Conservation (phyloP, 2,113 vertebrate species). For the Vanacampus margaritifer region DNA sequence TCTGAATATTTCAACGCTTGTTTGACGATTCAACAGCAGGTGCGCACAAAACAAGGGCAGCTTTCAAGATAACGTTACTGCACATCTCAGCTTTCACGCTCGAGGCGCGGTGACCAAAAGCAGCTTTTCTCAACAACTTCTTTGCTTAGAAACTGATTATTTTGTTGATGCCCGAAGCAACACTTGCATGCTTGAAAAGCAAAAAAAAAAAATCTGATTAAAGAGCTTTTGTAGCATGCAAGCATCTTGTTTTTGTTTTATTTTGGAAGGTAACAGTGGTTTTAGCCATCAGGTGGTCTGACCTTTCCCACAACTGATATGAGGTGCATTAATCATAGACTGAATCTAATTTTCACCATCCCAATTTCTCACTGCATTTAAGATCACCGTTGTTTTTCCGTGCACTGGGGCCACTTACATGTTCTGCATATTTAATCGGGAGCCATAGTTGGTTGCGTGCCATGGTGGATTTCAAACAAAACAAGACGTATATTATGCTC, state of each 20-base stretch:
- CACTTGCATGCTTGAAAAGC: background rate
- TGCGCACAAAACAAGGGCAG: conserved; percentile 15
- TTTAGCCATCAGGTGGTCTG: conserved; percentile 12
- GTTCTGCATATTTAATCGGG: background rate
- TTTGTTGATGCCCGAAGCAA: conserved; percentile 8
- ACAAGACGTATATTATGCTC: no score
- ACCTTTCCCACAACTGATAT: conserved; percentile 30
- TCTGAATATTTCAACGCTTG: conserved; percentile 47
- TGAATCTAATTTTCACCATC: background rate
- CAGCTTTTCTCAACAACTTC: background rate
- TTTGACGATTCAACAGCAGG: conserved; percentile 11
- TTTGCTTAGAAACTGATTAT: conserved; percentile 32
- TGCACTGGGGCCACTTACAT: background rate
- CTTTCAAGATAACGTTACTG: conserved; percentile 41
- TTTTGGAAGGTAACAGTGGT: conserved; percentile 5
- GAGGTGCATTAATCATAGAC: background rate
- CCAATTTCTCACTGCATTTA: background rate
- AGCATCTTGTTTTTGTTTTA: background rate
- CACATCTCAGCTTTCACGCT: conserved; percentile 21
- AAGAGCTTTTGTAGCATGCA: background rate
- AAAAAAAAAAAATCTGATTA: no score
- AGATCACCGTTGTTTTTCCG: background rate
- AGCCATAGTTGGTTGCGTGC: background rate
- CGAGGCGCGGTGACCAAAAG: conserved; percentile 2
- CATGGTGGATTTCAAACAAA: no score